Evolutionary conservation across 2,797 vertebrate genomes (phyloP), one percentile per base, ranked within the genome.

Genomic region (Pteropus rufus): DNA sequence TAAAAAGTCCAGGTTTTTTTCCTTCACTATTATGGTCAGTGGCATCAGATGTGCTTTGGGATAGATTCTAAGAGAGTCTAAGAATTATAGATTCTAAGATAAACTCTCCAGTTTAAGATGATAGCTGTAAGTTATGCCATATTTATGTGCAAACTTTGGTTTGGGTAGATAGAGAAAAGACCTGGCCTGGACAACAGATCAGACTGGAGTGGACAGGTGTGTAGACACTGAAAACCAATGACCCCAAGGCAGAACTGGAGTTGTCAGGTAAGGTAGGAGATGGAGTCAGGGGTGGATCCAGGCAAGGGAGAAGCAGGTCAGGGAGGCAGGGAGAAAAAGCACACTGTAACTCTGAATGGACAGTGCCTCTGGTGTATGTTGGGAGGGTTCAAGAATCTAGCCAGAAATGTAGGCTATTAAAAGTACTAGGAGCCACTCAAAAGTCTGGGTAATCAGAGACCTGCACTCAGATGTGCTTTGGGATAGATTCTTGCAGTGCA

Each of bases 361-460:
- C 19, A 46, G 56, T 7, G 10, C 34, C 39, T n/a, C 6, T 18
- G 7, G 4, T 56, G 19, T 2, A 0, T 7, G 1, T 2, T 18
- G 10, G 24, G 7, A 75, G 44, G n/a, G 18, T 56, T 77, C 8
- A 23, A 18, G 52, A 44, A 58, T 82, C 15, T 54, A 84, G 23
- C 26, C n/a, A 16, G 15, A 77, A 76, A 31, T 29, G 34, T 1
- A 36, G 34, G 6, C 21, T 49, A 3, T 80, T 39, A 4, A 44
- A 67, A 67, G 19, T 15, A 31, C 31, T 1, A 23, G 31, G 16
- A 88, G 24, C 9, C 26, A 5, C 7, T 19, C 70, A 8, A 24
- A n/a, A 56, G 12, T 36, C n/a, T 44, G 16, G 34, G 5, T 58
- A 34, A 12, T 18, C n/a, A 52, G 46, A 36, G n/a, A 7, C 77